These are phyloP conservation scores for Chrysomela aeneicollis DNA, from an alignment of 2,888 invertebrate species.

Conservation along the genomic window DNA sequence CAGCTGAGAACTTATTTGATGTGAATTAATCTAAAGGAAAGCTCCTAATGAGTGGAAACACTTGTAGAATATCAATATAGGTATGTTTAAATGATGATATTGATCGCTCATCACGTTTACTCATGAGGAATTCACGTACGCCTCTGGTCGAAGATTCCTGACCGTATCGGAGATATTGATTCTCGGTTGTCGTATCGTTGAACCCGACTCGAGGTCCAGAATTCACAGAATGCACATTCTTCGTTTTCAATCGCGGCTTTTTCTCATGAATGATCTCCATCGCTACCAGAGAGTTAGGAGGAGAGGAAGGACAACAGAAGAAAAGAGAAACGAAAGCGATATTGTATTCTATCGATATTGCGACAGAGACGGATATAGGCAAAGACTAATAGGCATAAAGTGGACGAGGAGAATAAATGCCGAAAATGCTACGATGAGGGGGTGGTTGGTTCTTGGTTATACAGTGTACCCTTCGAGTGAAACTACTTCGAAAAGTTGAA, in stretches of 20 bases:
- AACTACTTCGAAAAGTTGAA: too few relatives aligned
- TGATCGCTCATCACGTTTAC: too few relatives aligned
- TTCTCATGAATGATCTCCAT: slow-evolving; percentile 20
- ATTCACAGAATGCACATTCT: slow-evolving; percentile 11
- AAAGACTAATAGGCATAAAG: too few relatives aligned
- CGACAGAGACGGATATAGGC: neutral
- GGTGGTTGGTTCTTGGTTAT: too few relatives aligned
- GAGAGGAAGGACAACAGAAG: neutral
- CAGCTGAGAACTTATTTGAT: too few relatives aligned
- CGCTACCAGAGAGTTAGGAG: neutral
- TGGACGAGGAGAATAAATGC: neutral
- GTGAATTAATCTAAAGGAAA: too few relatives aligned
- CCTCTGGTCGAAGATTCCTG: neutral
- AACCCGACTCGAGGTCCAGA: neutral
- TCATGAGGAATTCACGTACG: too few relatives aligned
- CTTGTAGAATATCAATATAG: too few relatives aligned
- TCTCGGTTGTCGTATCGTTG: slow-evolving; percentile 2
- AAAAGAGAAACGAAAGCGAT: slow-evolving; percentile 4
- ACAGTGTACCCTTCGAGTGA: too few relatives aligned
- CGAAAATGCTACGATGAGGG: neutral
- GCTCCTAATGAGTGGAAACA: too few relatives aligned
- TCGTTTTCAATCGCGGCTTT: slow-evolving; percentile 18
- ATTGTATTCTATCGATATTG: neutral
- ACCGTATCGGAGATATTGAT: neutral
- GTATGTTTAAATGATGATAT: too few relatives aligned